phyloP scores from a whole-genome alignment of 1,140 invertebrate species.

The Lordiphosa mommai region DNA sequence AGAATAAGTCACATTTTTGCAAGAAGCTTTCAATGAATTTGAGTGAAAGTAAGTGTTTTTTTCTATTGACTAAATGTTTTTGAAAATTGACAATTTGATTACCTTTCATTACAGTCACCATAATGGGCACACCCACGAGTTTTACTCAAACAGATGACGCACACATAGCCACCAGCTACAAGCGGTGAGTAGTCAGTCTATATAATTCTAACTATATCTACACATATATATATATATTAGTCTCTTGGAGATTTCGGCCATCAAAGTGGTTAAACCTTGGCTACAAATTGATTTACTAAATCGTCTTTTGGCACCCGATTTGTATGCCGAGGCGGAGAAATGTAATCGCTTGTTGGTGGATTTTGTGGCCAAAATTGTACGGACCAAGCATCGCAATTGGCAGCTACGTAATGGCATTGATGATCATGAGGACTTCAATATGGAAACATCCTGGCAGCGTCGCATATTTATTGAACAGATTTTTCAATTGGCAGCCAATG shows the following conservation, averaged over 20 bases:
- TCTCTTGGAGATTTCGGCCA: conserved; percentile 67
- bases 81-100: no score
- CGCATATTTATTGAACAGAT: conserved; percentile 77
- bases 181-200: conserved; percentile 37
- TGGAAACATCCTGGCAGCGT: conserved; percentile 47
- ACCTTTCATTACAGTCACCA: conserved; percentile 53
- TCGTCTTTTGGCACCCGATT: conserved; percentile 45
- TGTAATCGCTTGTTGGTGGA: conserved; percentile 58
- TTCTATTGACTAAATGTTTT: no score
- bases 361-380: conserved; percentile 64
- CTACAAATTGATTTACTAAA: conserved; percentile 66
- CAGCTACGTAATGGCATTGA: conserved; percentile 26
- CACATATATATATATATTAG: conserved; percentile 21
- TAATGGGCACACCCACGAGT: conserved; percentile 71
- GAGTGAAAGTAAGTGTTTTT: no score
- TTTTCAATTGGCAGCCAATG: conserved; percentile 67
- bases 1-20: no score
- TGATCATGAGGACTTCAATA: neutral
- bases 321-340: conserved; percentile 44
- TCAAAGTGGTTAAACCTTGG: conserved; percentile 70
- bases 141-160: conserved; percentile 64
- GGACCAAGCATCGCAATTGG: conserved; percentile 67
- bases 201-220: neutral
- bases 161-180: conserved; percentile 68
- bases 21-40: no score